These are phyloP conservation scores for Paedocypris sp. DNA, from an alignment of 2,113 vertebrate species.

Conservation along the genomic window DNA sequence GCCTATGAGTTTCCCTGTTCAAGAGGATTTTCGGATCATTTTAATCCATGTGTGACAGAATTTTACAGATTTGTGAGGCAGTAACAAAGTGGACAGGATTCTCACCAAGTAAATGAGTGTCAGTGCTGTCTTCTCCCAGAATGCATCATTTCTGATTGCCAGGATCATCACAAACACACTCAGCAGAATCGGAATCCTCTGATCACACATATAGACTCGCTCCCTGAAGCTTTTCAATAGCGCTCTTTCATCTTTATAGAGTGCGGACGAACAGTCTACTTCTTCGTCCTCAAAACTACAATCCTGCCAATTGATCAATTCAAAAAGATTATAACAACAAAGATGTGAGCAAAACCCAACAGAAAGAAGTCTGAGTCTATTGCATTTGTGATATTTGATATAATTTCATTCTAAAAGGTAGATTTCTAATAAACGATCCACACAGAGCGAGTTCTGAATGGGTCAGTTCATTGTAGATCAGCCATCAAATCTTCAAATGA, in stretches of 20 bases:
- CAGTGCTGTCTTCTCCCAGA: slow-evolving; percentile 14
- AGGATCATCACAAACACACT: slow-evolving; percentile 20
- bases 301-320: neutral
- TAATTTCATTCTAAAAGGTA: too few species aligned
- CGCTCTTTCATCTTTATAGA: slow-evolving; percentile 20
- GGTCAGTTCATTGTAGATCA: too few species aligned
- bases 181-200: slow-evolving; percentile 12
- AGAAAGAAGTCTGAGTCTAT: too few species aligned
- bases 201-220: slow-evolving; percentile 8
- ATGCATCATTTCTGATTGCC: neutral
- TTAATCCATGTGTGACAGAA: slow-evolving; percentile 30
- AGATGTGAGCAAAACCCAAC: too few species aligned
- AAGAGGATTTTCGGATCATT: slow-evolving; percentile 37
- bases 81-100: slow-evolving; percentile 18
- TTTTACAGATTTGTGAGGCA: slow-evolving; percentile 29
- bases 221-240: slow-evolving; percentile 1
- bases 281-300: neutral
- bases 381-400: too few species aligned
- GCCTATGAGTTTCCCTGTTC: slow-evolving; percentile 19
- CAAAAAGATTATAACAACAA: neutral
- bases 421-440: too few species aligned
- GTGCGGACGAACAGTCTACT: neutral
- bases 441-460: too few species aligned
- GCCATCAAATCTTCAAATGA: too few species aligned
- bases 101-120: slow-evolving; percentile 17